Conservation (phyloP, 2,113 vertebrate genomes). For the Eurystomus gularis region DNA sequence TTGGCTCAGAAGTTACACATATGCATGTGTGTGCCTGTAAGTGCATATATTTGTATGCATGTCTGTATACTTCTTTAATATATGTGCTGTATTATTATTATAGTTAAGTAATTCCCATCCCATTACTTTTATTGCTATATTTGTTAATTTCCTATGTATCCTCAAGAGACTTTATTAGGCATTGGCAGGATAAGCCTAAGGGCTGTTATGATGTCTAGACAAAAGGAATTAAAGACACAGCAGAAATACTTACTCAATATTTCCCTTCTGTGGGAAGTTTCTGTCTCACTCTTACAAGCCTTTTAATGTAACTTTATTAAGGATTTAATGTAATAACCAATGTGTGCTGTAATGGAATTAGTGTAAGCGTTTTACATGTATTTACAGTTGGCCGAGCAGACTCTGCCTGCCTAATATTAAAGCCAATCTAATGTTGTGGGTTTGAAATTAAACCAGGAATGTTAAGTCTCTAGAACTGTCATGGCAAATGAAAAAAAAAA, state of each 20-base stretch:
- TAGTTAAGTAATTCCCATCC: background rate
- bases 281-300: background rate
- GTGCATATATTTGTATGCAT: background rate
- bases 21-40: background rate
- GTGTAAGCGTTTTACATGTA: background rate
- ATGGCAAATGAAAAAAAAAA: background rate
- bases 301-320: conserved; percentile 39
- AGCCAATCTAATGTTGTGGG: background rate
- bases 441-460: conserved; percentile 3
- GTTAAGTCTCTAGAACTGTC: background rate
- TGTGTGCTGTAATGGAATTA: conserved; percentile 19
- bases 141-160: background rate
- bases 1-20: background rate
- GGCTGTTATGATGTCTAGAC: conserved; percentile 54
- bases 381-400: conserved; percentile 13
- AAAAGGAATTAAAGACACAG: conserved; percentile 47
- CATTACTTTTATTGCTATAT: conserved; percentile 9
- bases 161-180: conserved; percentile 6
- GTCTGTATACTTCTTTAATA: background rate
- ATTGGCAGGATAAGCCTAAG: background rate
- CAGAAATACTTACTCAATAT: conserved; percentile 44
- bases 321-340: background rate
- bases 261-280: conserved; percentile 46
- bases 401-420: background rate
- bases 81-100: background rate